These are phyloP conservation scores for Nephrotoma appendiculata DNA, from an alignment of 2,888 invertebrate genomes.

Conservation along the genomic window DNA sequence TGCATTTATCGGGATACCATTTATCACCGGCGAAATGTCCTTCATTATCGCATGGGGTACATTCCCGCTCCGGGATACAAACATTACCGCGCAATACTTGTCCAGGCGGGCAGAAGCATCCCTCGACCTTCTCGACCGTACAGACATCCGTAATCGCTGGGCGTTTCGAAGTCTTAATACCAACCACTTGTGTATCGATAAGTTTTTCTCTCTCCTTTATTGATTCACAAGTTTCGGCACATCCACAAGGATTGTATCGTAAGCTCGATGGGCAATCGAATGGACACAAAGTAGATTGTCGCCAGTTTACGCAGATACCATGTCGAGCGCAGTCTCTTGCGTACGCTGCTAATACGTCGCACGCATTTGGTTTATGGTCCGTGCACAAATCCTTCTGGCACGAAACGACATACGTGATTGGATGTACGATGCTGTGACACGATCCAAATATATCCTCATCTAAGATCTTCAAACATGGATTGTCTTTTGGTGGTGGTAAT, in stretches of 20 bases:
- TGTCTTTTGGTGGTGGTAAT: slow-evolving; percentile 41
- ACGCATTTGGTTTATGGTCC: slow-evolving; percentile 34
- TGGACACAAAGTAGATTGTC: slow-evolving; percentile 46
- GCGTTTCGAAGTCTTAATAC: slow-evolving; percentile 20
- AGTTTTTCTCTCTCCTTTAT: slow-evolving; percentile 20
- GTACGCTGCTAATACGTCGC: slow-evolving; percentile 53
- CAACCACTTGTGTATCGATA: slow-evolving; percentile 22
- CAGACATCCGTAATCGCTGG: slow-evolving; percentile 30
- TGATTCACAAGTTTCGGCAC: slow-evolving; percentile 27
- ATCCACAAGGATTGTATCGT: slow-evolving; percentile 27
- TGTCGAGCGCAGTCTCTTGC: slow-evolving; percentile 52
- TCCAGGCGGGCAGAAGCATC: slow-evolving; percentile 72
- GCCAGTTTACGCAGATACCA: slow-evolving; percentile 64
- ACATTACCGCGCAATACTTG: slow-evolving; percentile 54
- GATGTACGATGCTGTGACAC: slow-evolving; percentile 60
- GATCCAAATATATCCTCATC: slow-evolving; percentile 39
- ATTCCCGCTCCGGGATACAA: slow-evolving; percentile 52
- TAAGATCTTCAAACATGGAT: slow-evolving; percentile 52
- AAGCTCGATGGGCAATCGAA: slow-evolving; percentile 37
- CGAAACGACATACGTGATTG: slow-evolving; percentile 46
- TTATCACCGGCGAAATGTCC: slow-evolving; percentile 47
- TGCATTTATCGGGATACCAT: slow-evolving; percentile 57
- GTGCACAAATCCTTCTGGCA: slow-evolving; percentile 56
- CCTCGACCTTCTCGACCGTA: slow-evolving; percentile 42
- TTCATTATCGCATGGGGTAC: slow-evolving; percentile 59